Conservation (phyloP, 1,140 invertebrate genomes). For the Hypsibius dujardini region DNA sequence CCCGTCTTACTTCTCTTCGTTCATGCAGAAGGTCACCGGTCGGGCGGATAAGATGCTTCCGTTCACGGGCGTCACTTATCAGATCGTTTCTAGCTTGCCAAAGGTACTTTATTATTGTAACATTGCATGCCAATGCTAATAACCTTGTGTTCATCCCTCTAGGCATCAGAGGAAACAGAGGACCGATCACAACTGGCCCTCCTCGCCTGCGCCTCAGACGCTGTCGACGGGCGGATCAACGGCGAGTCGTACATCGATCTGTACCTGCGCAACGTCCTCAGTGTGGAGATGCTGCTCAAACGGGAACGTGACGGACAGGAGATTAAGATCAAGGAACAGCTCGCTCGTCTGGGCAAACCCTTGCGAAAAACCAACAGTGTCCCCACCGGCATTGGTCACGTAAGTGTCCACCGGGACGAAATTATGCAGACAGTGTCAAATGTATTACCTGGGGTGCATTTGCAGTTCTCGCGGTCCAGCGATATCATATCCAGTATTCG, state of each 20-base stretch:
- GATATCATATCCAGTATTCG: conserved; percentile 31
- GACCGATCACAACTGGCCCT: conserved; percentile 87
- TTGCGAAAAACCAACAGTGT: conserved; percentile 87
- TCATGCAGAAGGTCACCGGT: conserved; percentile 14
- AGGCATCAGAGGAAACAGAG: conserved; percentile 85
- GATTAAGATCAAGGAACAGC: conserved; percentile 56
- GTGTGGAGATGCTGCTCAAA: conserved; percentile 86
- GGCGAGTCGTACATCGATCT: conserved; percentile 95
- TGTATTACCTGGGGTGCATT: conserved; percentile 24
- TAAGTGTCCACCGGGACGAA: conserved; percentile 33
- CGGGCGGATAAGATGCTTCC: conserved; percentile 23
- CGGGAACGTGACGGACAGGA: conserved; percentile 24
- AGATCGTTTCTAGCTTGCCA: conserved; percentile 93
- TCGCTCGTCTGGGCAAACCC: conserved; percentile 42
- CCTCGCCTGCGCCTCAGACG: conserved; percentile 67
- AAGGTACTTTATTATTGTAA: conserved; percentile 39
- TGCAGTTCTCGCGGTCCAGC: conserved; percentile 57
- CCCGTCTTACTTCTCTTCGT: conserved; percentile 21
- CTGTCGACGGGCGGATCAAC: conserved; percentile 52
- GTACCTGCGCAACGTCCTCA: conserved; percentile 86
- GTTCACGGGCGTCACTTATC: conserved; percentile 65
- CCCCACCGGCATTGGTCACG: conserved; percentile 48
- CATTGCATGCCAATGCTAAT: not conserved
- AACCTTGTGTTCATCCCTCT: conserved; percentile 17
- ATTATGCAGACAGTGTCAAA: not conserved